Conservation (phyloP, 1,140 invertebrate species). For the Elysia chlorotica region DNA sequence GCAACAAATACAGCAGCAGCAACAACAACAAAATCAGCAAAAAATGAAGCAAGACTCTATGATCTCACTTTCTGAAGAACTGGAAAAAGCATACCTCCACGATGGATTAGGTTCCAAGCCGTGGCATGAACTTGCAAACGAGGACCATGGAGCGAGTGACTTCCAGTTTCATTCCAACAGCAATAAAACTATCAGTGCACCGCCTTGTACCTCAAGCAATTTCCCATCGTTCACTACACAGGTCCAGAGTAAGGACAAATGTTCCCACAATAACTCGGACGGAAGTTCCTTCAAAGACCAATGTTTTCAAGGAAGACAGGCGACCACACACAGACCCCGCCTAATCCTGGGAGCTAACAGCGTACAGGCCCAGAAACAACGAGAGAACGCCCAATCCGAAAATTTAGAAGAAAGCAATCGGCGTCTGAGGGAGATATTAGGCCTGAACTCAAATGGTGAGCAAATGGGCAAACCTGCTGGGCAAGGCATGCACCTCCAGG, state of each 20-base stretch:
- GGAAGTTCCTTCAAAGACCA: too few species aligned
- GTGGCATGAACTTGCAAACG: slow-evolving; percentile 8
- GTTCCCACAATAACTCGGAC: too few species aligned
- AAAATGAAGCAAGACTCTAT: slow-evolving; percentile 7
- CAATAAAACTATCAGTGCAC: too few species aligned
- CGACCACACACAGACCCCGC: not conserved
- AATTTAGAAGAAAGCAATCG: slow-evolving; percentile 17
- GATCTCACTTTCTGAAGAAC: slow-evolving; percentile 7
- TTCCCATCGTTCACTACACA: not conserved
- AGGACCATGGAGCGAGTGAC: not conserved
- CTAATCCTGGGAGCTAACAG: slow-evolving; percentile 20
- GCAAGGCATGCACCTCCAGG: too few species aligned
- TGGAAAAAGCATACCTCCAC: slow-evolving; percentile 11
- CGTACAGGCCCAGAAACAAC: too few species aligned
- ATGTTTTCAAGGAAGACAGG: too few species aligned
- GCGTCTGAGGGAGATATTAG: slow-evolving; percentile 10
- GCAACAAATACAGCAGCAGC: slow-evolving; percentile 13
- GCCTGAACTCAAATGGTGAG: not conserved
- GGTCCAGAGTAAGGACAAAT: not conserved
- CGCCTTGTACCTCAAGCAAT: too few species aligned
- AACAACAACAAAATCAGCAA: not conserved
- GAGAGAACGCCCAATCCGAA: too few species aligned
- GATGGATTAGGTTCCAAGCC: not conserved
- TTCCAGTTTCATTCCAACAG: too few species aligned
- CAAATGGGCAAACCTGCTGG: not conserved